Percentiles rank a stretch among this genome's conserved stretches.
phyloP scores from a whole-genome alignment of 2,888 invertebrate genomes.

The Ectemnius lituratus region DNA sequence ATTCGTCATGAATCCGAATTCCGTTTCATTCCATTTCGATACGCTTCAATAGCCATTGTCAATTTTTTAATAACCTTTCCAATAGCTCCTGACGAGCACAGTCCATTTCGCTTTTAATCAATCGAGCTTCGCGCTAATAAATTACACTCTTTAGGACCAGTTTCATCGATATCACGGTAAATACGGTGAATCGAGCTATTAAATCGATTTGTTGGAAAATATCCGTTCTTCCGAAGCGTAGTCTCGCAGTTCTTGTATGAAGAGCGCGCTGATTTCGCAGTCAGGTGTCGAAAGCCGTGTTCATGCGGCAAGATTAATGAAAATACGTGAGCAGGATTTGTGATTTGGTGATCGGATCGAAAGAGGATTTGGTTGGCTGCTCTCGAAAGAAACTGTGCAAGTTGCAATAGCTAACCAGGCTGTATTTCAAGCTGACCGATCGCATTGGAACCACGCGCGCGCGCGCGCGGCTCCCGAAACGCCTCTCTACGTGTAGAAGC shows the following conservation, averaged over 20 bases:
- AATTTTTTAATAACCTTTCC: too few species aligned
- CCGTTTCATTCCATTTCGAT: too few species aligned
- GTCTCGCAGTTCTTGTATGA: neutral
- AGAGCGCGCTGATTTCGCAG: neutral
- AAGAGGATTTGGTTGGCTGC: neutral
- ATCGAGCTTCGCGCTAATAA: too few species aligned
- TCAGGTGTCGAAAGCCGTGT: neutral
- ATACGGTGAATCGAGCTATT: too few species aligned
- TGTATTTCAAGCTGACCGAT: conserved; percentile 43
- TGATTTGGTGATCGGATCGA: conserved; percentile 25
- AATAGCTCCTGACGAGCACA: too few species aligned
- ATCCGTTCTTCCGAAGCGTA: too few species aligned
- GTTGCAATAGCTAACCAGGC: conserved; percentile 15
- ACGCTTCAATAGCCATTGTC: too few species aligned
- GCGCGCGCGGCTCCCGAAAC: conserved; percentile 17
- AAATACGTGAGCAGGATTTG: conserved; percentile 34
- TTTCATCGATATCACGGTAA: too few species aligned
- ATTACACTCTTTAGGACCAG: too few species aligned
- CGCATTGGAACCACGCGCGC: conserved; percentile 21
- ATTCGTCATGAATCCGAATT: too few species aligned
- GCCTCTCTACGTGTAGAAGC: conserved; percentile 1
- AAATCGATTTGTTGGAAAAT: too few species aligned
- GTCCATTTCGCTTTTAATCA: too few species aligned
- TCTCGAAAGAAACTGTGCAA: conserved; percentile 12
- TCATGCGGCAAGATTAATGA: conserved; percentile 36